A percentile compares a stretch with the other conserved stretches of the same genome.
phyloP scores from a whole-genome alignment of 2,797 vertebrate genomes.

The Paramormyrops hopkinsi region DNA sequence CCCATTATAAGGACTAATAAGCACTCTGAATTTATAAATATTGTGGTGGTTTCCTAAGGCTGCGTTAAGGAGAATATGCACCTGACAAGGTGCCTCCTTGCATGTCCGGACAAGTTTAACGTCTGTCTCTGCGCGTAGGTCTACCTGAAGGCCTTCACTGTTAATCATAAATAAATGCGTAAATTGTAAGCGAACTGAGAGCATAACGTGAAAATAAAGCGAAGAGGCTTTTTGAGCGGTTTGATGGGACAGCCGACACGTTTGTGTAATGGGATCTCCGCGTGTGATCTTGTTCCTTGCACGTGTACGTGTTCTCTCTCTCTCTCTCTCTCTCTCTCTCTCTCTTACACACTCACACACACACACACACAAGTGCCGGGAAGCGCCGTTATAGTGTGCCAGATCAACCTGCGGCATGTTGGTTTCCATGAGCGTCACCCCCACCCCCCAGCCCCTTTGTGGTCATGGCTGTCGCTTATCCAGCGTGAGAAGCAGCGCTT shows the following conservation, averaged over 20 bases:
- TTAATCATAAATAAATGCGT: neutral
- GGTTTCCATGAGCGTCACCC: neutral
- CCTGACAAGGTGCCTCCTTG: neutral
- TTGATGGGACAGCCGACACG: neutral
- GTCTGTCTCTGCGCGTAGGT: neutral
- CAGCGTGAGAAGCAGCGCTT: neutral
- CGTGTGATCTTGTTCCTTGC: neutral
- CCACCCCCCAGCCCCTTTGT: neutral
- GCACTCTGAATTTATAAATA: neutral
- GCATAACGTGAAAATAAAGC: neutral
- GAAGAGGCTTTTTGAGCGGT: neutral
- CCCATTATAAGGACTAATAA: neutral
- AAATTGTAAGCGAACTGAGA: neutral
- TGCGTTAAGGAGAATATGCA: neutral
- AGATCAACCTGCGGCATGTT: neutral
- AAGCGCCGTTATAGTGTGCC: neutral
- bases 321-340: too few species aligned
- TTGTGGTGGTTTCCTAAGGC: neutral
- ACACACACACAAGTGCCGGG: neutral
- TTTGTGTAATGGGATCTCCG: neutral
- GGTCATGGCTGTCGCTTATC: neutral
- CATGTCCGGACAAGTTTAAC: neutral
- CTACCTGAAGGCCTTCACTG: neutral
- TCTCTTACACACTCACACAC: neutral
- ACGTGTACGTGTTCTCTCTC: neutral